These are phyloP conservation scores for Rotaria socialis DNA, from an alignment of 2,888 invertebrate genomes.

Conservation along the genomic window DNA sequence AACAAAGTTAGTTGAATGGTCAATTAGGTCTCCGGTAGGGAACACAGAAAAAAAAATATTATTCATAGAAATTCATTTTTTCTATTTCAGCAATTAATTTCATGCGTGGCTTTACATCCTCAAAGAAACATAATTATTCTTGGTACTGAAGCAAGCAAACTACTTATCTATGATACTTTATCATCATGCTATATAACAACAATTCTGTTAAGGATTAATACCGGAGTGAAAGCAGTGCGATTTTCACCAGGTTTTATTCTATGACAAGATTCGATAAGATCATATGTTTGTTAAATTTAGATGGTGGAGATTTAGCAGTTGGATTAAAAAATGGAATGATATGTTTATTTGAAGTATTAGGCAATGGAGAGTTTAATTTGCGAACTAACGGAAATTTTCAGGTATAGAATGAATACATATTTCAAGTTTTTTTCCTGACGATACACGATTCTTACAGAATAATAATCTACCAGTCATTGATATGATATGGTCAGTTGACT, in stretches of 20 bases:
- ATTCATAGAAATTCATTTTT: not conserved
- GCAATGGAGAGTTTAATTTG: slow-evolving; percentile 23
- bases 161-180: slow-evolving; percentile 29
- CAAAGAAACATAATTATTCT: slow-evolving; percentile 21
- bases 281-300: not conserved
- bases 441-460: not conserved
- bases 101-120: not conserved
- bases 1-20: not conserved
- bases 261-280: not conserved
- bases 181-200: slow-evolving; percentile 1
- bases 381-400: not conserved
- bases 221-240: not conserved
- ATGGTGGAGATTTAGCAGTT: slow-evolving; percentile 7
- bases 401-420: not conserved
- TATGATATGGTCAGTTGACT: slow-evolving; percentile 2
- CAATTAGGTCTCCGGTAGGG: not conserved
- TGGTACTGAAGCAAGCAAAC: slow-evolving; percentile 21
- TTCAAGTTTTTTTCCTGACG: not conserved
- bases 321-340: not conserved
- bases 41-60: not conserved
- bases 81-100: not conserved
- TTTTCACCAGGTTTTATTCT: not conserved
- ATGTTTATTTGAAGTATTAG: not conserved
- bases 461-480: not conserved
- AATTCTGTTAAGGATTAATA: not conserved